A percentile compares a stretch with the other conserved stretches of the same genome.
phyloP scores from a whole-genome alignment of 2,797 vertebrate species.

The Nothura maculosa region DNA sequence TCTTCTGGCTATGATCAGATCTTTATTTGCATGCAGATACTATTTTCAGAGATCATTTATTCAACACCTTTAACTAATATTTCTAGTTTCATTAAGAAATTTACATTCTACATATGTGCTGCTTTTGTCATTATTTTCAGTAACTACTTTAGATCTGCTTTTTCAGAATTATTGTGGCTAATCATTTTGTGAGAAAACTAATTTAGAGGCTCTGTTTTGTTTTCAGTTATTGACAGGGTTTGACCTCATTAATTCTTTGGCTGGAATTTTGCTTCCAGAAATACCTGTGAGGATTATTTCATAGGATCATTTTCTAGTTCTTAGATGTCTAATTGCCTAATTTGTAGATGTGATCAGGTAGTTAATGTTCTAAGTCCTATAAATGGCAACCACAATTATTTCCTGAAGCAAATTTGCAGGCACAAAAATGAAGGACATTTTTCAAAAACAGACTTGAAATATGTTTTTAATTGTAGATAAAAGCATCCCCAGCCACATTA shows the following conservation, averaged over 20 bases:
- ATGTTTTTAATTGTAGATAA: slow-evolving; percentile 20
- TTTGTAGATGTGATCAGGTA: slow-evolving; percentile 39
- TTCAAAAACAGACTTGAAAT: background rate
- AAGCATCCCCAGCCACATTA: slow-evolving; percentile 21
- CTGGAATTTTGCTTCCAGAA: slow-evolving; percentile 36
- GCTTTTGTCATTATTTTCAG: background rate
- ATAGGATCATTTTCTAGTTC: slow-evolving; percentile 24
- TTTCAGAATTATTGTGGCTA: background rate
- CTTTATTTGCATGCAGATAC: background rate
- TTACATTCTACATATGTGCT: background rate
- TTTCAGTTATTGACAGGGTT: background rate
- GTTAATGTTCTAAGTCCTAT: background rate
- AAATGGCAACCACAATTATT: slow-evolving; percentile 32
- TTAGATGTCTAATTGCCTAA: slow-evolving; percentile 42
- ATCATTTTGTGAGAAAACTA: background rate
- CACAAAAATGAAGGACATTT: background rate
- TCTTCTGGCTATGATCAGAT: background rate
- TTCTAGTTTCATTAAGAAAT: background rate
- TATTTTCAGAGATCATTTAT: slow-evolving; percentile 1
- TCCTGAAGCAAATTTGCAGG: slow-evolving; percentile 24
- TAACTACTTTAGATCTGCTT: background rate
- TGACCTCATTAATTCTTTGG: slow-evolving; percentile 9
- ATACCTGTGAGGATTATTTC: slow-evolving; percentile 46
- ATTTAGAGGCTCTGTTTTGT: background rate
- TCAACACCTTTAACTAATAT: background rate